Evolutionary conservation across 1,140 invertebrate genomes (phyloP).

Genomic region (Cydia amplana): DNA sequence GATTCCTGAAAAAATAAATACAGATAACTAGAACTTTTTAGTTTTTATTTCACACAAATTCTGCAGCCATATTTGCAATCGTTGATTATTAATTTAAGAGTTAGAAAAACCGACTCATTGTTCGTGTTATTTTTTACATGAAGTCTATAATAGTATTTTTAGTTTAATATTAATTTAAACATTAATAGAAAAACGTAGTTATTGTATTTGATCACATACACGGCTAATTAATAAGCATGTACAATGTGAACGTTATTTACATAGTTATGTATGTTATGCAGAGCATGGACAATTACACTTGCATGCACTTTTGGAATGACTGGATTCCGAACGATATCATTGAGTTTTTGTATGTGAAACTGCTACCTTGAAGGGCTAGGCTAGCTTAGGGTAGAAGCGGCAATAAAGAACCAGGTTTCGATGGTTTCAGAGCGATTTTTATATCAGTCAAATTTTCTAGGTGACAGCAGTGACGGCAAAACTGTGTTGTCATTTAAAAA

Average conservation of each 20-base stretch:
- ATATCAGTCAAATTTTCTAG: too few species aligned
- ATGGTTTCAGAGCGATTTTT: too few species aligned
- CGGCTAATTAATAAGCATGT: conserved; percentile 9
- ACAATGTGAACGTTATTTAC: not conserved
- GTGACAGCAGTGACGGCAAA: too few species aligned
- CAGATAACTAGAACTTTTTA: not conserved
- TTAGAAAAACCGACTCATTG: not conserved
- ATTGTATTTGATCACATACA: not conserved
- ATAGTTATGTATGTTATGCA: not conserved
- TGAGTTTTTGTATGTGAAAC: conserved; percentile 14
- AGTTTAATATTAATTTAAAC: not conserved
- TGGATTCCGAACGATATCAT: not conserved
- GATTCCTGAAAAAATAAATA: not conserved
- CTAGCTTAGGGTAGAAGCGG: too few species aligned
- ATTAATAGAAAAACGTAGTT: not conserved
- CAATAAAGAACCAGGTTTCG: too few species aligned
- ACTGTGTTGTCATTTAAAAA: too few species aligned
- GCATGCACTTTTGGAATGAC: conserved; percentile 10
- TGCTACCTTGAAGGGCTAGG: not conserved
- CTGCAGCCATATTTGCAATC: not conserved
- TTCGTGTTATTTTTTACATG: not conserved
- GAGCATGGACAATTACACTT: conserved; percentile 10
- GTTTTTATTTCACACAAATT: not conserved
- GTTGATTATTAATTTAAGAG: not conserved
- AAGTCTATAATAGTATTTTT: not conserved